Base-by-base conservation (phyloP, 2,797 vertebrate species). In the Sebastes oblongus region DNA sequence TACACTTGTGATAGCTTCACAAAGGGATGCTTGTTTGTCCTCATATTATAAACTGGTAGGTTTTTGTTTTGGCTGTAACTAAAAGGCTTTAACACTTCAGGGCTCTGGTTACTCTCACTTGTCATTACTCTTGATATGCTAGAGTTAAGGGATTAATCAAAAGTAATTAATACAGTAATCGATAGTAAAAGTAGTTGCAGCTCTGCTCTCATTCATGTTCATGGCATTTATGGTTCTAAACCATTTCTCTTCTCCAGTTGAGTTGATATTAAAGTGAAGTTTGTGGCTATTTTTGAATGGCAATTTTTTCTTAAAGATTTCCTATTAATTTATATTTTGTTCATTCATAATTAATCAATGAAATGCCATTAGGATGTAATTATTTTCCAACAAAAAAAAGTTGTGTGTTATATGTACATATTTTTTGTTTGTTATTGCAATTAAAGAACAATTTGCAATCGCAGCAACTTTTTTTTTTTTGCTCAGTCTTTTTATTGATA, bases 361-460 rank as follows among this genome's bases (percentile, higher is more conserved):
- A 18, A 74, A 62, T 29, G 18, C 11, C 2, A 14, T 65, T 20
- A 9, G 72, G 13, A 65, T 76, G 34, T 69, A 54, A 68, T 75
- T 65, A 39, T 82, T 86, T 88, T 87, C 56, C 34, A 42, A 59
- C n/a, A 11, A 25, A 25, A 56, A 60, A 0, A 73, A 77, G 25
- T 42, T 75, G 1, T 55, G 8, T 61, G 10, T 24, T 16, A 5
- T 30, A 54, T 22, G 7, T 55, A n/a, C 68, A 65, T 36, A 50
- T 2, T 22, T 42, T 32, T 16, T 60, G 75, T 75, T 39, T 6
- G 16, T 56, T 46, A 6, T 70, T 77, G 62, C 20, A 46, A 87
- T 79, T 75, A 90, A 90, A 90, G 2, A 56, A 16, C 9, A 50
- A 18, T 56, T 76, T 80, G 54, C 61, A 69, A 64, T 16, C 0